Evolutionary conservation across 2,888 invertebrate genomes (phyloP), one percentile per base, ranked within the genome.

Genomic region (Apamea sordens): DNA sequence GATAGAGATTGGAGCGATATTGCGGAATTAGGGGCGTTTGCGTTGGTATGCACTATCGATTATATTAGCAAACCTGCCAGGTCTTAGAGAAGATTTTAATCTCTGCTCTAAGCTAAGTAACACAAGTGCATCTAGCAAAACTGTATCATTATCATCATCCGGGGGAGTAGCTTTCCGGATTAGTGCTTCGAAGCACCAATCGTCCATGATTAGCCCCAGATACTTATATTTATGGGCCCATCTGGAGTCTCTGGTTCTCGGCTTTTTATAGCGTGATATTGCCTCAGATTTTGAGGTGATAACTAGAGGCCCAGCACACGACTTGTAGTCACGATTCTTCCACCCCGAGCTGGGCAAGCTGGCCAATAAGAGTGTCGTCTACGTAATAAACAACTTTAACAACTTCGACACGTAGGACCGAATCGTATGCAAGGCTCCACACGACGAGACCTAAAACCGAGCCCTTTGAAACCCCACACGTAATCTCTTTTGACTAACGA

Each of bases 1-100:
- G 85, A 71, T 67, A 61, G 70, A 65, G 50, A 53, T 36, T 71
- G 53, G 21, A 61, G 5, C 13, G 0, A 8, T 47, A 21, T 80
- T 80, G 8, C 59, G 32, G 36, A 50, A 81, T 61, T 71, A 53
- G 36, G 15, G 68, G 56, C 28, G 36, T 61, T 44, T 32, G 3
- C 24, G 0, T 21, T 56, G n/a, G 59, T n/a, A 84, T 79, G 80
- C 21, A 61, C 8, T 67, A 28, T 68, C 1, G 5, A 13, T 56
- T 21, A 44, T 36, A 77, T 61, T 53, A 44, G 13, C 18, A 8
- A 15, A 59, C 59, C n/a, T n/a, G 1, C 0, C 7, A 32, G 61
- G 13, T 50, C 15, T 56, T 41, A 2, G 15, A 50, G 11, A 24
- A 41, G 50, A 65, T 75, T 56, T 36, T 18, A 32, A 56, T 64